Evolutionary conservation across 2,888 invertebrate species (phyloP).

Genomic region (Oligia latruncula): DNA sequence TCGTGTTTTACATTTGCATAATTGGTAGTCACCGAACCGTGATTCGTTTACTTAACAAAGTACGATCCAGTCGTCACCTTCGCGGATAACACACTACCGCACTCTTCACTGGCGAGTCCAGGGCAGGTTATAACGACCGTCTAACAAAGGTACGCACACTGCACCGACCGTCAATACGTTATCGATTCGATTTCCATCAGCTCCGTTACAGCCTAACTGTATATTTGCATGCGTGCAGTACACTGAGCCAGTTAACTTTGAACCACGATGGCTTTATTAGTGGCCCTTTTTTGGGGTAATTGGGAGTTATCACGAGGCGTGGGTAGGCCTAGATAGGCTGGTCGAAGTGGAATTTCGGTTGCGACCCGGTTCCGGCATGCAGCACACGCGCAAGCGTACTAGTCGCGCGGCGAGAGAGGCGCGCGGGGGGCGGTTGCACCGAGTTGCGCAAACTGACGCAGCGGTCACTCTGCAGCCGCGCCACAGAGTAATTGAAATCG

Average conservation of each 20-base stretch:
- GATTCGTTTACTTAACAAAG: constrained; percentile 46
- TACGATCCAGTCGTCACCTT: constrained; percentile 48
- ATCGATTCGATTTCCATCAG: constrained; percentile 84
- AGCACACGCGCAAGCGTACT: constrained; percentile 88
- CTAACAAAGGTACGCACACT: constrained; percentile 68
- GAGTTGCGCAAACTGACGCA: constrained; percentile 88
- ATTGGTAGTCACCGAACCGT: constrained; percentile 61
- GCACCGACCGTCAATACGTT: constrained; percentile 76
- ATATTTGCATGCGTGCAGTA: constrained; percentile 90
- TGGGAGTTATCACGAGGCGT: constrained; percentile 65
- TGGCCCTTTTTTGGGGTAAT: constrained; percentile 54
- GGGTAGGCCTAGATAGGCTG: constrained; percentile 77
- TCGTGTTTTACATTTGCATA: constrained; percentile 57
- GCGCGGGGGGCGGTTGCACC: constrained; percentile 81
- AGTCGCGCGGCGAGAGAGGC: constrained; percentile 72
- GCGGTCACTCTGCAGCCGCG: constrained; percentile 82
- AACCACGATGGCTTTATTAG: constrained; percentile 74
- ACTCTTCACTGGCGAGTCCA: constrained; percentile 47
- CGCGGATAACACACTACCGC: constrained; percentile 55
- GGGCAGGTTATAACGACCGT: constrained; percentile 55
- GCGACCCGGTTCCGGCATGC: constrained; percentile 89
- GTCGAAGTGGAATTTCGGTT: constrained; percentile 83
- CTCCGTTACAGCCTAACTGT: constrained; percentile 86
- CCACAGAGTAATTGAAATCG: constrained; percentile 70
- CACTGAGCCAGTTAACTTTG: constrained; percentile 72